Percentiles rank a stretch among this genome's conserved stretches.
These are phyloP conservation scores for Alentia gelatinosa DNA, from an alignment of 2,888 invertebrate species.

Conservation along the genomic window DNA sequence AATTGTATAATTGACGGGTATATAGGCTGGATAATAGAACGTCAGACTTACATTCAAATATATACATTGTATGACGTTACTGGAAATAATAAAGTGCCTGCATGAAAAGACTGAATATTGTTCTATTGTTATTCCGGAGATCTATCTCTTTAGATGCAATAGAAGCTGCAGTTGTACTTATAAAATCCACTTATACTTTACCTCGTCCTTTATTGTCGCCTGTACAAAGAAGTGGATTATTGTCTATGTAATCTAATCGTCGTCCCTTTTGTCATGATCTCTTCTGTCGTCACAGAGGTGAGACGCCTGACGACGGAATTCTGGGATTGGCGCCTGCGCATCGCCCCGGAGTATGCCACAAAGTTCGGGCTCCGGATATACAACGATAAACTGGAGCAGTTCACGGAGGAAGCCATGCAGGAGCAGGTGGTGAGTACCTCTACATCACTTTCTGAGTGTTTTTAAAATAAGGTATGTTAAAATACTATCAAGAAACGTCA, in stretches of 20 bases:
- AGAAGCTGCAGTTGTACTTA: too few species aligned
- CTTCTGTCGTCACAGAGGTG: neutral
- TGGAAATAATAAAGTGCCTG: too few species aligned
- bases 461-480: neutral
- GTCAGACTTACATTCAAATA: too few species aligned
- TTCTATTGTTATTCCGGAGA: too few species aligned
- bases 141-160: too few species aligned
- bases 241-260: neutral
- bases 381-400: slow-evolving; percentile 48
- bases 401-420: slow-evolving; percentile 51
- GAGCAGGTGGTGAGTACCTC: neutral
- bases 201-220: too few species aligned
- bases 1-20: too few species aligned
- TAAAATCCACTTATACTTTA: too few species aligned
- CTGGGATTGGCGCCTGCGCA: slow-evolving; percentile 55
- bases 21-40: too few species aligned
- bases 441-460: neutral
- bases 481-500: neutral
- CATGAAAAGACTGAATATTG: too few species aligned
- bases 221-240: too few species aligned
- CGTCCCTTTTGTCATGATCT: neutral
- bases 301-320: slow-evolving; percentile 34
- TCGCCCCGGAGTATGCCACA: slow-evolving; percentile 59
- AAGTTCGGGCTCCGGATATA: slow-evolving; percentile 43
- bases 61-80: too few species aligned